These are phyloP conservation scores for Leptopilina drosophilae DNA, from an alignment of 2,888 invertebrate species.

Conservation along the genomic window DNA sequence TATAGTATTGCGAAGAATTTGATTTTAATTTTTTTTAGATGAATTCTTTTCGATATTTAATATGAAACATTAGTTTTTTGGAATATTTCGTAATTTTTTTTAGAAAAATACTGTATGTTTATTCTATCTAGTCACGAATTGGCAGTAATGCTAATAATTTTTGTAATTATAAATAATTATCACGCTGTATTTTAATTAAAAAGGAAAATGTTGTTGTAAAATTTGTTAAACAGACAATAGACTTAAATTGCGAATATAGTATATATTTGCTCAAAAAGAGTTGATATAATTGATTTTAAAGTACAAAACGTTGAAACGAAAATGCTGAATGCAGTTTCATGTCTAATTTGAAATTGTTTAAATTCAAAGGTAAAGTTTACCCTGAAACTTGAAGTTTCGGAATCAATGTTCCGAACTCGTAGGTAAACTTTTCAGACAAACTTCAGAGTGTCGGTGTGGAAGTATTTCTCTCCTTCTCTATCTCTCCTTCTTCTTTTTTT, in stretches of 20 bases:
- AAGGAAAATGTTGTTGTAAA: neutral
- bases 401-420: conserved; percentile 37
- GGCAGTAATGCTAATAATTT: too few species aligned
- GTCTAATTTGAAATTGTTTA: conserved; percentile 33
- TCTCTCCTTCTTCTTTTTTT: neutral
- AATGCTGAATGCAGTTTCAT: conserved; percentile 21
- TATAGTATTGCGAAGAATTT: too few species aligned
- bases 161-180: too few species aligned
- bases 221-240: neutral
- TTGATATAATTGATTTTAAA: conserved; percentile 2
- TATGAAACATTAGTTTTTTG: too few species aligned
- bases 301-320: neutral
- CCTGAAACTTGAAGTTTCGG: conserved; percentile 4
- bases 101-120: too few species aligned
- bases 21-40: too few species aligned
- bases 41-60: too few species aligned
- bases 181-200: too few species aligned
- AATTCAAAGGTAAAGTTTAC: conserved; percentile 19
- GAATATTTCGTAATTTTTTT: too few species aligned
- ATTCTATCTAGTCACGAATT: too few species aligned
- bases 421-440: conserved; percentile 33
- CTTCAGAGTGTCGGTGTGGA: conserved; percentile 24
- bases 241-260: neutral
- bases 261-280: neutral
- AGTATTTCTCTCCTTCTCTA: conserved; percentile 41